Evolutionary conservation across 2,113 vertebrate genomes (phyloP).

Genomic region (Myotis brandtii): DNA sequence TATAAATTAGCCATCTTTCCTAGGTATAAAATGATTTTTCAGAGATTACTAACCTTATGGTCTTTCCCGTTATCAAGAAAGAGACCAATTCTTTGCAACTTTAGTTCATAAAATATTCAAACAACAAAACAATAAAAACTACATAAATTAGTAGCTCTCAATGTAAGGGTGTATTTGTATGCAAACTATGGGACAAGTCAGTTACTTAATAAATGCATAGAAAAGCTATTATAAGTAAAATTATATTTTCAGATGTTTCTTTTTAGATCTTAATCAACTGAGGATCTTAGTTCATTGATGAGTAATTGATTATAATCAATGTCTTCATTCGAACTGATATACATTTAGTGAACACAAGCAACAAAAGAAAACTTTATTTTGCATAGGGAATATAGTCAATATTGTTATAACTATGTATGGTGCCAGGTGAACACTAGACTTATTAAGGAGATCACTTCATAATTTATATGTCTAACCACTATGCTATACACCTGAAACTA

Average conservation of each 20-base stretch:
- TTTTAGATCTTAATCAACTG: neutral
- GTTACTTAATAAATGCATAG: neutral
- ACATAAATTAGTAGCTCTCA: neutral
- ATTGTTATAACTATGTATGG: neutral
- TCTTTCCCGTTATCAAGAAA: neutral
- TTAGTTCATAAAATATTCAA: constrained; percentile 36
- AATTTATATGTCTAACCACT: neutral
- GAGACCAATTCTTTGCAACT: neutral
- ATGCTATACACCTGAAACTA: neutral
- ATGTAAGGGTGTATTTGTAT: neutral
- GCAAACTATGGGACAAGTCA: neutral
- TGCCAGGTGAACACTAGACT: neutral
- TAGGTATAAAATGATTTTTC: constrained; percentile 22
- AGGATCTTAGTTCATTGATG: neutral
- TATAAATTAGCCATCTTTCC: neutral
- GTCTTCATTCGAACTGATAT: neutral
- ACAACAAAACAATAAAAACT: constrained; percentile 22
- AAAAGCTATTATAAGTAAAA: constrained; percentile 39
- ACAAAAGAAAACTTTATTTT: constrained; percentile 25
- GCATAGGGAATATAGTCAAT: neutral
- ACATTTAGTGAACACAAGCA: neutral
- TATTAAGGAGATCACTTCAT: neutral
- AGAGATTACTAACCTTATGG: neutral
- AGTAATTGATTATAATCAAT: constrained; percentile 11
- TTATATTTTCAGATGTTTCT: constrained; percentile 37